These are phyloP conservation scores for Siniperca obscura DNA, from an alignment of 2,797 vertebrate genomes.

Conservation along the genomic window DNA sequence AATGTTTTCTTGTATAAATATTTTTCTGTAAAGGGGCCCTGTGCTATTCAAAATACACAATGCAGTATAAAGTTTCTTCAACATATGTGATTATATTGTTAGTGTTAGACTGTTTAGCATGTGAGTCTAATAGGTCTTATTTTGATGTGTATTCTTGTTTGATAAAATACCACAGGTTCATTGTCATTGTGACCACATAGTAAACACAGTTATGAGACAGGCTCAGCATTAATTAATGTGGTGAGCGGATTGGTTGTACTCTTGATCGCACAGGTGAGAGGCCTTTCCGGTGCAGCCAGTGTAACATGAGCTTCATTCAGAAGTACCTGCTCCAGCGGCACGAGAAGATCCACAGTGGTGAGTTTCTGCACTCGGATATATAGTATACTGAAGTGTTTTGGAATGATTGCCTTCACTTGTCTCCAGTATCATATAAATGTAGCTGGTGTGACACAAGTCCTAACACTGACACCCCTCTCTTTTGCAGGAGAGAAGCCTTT, in stretches of 20 bases:
- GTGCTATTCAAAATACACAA: background rate
- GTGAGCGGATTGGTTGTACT: slow-evolving; percentile 72
- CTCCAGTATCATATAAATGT: background rate
- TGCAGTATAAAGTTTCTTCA: background rate
- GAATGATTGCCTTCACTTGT: background rate
- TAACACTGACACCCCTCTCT: slow-evolving; percentile 5
- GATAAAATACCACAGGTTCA: background rate
- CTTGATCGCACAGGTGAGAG: slow-evolving; percentile 90
- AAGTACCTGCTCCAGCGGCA: slow-evolving; percentile 98
- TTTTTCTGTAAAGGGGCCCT: background rate
- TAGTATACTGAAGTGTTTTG: no score
- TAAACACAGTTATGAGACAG: background rate
- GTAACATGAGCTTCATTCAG: slow-evolving; percentile 99
- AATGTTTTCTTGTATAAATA: background rate
- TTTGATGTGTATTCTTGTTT: background rate
- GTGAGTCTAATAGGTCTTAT: background rate
- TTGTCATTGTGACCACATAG: background rate
- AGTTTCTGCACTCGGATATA: slow-evolving; percentile 55
- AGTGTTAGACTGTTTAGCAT: background rate
- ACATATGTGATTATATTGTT: background rate
- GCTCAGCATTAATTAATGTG: slow-evolving; percentile 69
- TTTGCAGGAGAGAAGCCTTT: slow-evolving; percentile 95
- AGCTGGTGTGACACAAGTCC: background rate
- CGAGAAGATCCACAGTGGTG: slow-evolving; percentile 98
- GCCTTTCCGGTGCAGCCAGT: slow-evolving; percentile 99